Evolutionary conservation across 2,797 vertebrate genomes (phyloP).

Genomic region (Poecilia picta): DNA sequence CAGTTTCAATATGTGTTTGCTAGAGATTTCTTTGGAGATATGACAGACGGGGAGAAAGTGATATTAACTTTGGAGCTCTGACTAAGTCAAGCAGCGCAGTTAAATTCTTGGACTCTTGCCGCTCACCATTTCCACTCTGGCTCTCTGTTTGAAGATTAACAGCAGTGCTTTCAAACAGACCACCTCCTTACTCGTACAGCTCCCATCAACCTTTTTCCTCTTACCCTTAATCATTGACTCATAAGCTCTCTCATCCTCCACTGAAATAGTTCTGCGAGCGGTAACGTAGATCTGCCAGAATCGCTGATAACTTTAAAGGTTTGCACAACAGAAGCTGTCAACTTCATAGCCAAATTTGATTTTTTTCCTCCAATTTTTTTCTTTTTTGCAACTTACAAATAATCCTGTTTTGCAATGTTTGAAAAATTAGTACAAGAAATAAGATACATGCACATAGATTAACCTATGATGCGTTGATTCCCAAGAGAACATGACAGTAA

Average conservation of each 20-base stretch:
- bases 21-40: slow-evolving; percentile 19
- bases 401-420: slow-evolving; percentile 35
- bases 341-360: background rate
- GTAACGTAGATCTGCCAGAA: slow-evolving; percentile 33
- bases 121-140: slow-evolving; percentile 57
- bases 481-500: slow-evolving; percentile 46
- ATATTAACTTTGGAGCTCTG: slow-evolving; percentile 51
- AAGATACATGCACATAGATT: no score
- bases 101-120: slow-evolving; percentile 56
- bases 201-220: slow-evolving; percentile 44
- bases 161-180: slow-evolving; percentile 51
- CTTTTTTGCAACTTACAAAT: background rate
- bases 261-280: slow-evolving; percentile 27
- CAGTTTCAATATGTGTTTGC: slow-evolving; percentile 18
- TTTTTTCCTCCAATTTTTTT: background rate
- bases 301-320: slow-evolving; percentile 28
- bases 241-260: slow-evolving; percentile 24
- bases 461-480: slow-evolving; percentile 35
- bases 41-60: slow-evolving; percentile 19
- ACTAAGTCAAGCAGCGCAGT: slow-evolving; percentile 49
- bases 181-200: slow-evolving; percentile 45
- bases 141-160: slow-evolving; percentile 62
- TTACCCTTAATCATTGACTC: slow-evolving; percentile 25
- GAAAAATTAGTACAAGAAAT: slow-evolving; percentile 23
- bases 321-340: slow-evolving; percentile 25